Percentiles rank a stretch among this genome's conserved stretches.
These are phyloP conservation scores for Ptychadena robeensis DNA, from an alignment of 2,797 vertebrate species.

Conservation along the genomic window DNA sequence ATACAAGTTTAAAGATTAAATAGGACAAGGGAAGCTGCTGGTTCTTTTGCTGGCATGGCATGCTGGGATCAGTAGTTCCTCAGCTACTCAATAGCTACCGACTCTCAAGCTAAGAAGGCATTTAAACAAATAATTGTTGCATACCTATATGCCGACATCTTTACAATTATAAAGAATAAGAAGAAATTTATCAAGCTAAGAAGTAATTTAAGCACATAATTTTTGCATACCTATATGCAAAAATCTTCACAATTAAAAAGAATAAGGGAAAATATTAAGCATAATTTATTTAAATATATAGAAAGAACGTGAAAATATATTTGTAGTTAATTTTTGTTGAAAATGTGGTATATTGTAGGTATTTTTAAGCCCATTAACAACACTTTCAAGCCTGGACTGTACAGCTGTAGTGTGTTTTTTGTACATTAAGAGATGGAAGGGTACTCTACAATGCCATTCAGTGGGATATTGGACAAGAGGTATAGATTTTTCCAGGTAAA, in stretches of 20 bases:
- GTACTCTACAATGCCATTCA: not conserved
- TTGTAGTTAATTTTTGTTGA: not conserved
- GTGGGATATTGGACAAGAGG: not conserved
- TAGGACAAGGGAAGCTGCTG: not conserved
- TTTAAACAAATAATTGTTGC: not conserved
- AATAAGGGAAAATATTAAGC: not conserved
- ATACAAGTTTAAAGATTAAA: constrained; percentile 19
- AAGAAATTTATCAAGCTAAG: no score
- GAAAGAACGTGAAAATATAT: not conserved
- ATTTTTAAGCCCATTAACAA: not conserved
- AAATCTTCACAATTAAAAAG: not conserved
- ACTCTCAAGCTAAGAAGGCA: not conserved
- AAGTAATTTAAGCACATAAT: not conserved
- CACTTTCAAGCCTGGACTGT: not conserved
- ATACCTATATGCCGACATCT: not conserved
- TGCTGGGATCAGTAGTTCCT: not conserved
- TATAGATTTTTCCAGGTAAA: no score
- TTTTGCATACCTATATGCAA: not conserved
- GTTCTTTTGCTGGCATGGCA: not conserved
- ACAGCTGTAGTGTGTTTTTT: not conserved
- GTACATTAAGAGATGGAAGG: not conserved
- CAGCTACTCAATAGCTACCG: not conserved
- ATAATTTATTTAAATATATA: not conserved
- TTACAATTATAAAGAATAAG: no score
- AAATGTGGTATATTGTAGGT: not conserved